A percentile compares a stretch with the other conserved stretches of the same genome.
These are phyloP conservation scores for Scaptomyza polygonia DNA, from an alignment of 2,888 invertebrate species.

Conservation along the genomic window DNA sequence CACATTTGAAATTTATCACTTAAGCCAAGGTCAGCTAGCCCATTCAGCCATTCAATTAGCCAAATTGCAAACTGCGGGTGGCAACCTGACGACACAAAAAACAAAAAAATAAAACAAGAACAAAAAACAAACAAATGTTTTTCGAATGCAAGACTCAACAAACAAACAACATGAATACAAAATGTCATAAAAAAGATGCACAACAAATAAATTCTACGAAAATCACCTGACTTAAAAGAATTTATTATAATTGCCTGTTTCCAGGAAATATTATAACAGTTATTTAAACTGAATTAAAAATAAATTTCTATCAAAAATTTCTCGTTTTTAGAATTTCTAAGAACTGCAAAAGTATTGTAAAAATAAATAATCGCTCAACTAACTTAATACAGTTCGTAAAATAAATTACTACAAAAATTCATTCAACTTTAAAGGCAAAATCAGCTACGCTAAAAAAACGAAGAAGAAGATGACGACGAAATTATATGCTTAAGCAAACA, in stretches of 20 bases:
- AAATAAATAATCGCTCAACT: too few species aligned
- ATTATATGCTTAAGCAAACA: conserved; percentile 7
- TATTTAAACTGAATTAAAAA: background rate
- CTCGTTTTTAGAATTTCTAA: background rate
- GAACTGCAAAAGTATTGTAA: background rate
- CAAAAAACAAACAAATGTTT: conserved; percentile 14
- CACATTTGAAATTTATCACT: conserved; percentile 13
- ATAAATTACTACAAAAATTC: background rate
- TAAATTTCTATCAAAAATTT: background rate
- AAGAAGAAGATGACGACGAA: background rate
- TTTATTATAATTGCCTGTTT: background rate
- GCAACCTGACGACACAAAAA: conserved; percentile 1
- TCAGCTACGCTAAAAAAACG: background rate
- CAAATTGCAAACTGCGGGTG: conserved; percentile 27
- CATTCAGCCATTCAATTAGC: conserved; percentile 33
- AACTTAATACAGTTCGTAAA: background rate
- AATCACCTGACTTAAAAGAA: background rate
- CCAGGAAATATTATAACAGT: background rate
- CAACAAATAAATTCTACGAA: background rate
- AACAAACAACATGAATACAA: background rate
- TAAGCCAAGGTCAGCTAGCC: conserved; percentile 19
- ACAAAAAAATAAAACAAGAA: too few species aligned
- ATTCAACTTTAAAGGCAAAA: background rate
- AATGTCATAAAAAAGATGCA: conserved; percentile 27
- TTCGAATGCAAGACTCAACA: conserved; percentile 1